These are phyloP conservation scores for Dicyrtomina minuta DNA, from an alignment of 2,888 invertebrate species.

Conservation along the genomic window DNA sequence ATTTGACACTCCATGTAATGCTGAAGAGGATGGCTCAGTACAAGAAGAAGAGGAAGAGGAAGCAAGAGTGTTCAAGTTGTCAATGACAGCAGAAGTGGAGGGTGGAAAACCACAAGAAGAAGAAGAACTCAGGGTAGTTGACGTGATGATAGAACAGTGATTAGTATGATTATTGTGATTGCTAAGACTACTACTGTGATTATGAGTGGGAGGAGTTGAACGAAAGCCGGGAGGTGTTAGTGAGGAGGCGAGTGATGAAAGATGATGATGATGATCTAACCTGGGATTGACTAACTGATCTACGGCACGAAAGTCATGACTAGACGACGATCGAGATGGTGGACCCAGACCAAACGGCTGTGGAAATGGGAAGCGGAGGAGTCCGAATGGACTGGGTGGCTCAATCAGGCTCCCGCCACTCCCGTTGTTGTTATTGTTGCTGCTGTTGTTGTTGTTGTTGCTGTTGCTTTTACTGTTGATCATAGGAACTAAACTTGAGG, in stretches of 20 bases:
- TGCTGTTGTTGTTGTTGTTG: too few species aligned
- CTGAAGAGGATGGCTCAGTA: conserved; percentile 59
- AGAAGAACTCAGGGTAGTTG: conserved; percentile 42
- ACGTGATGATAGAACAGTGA: conserved; percentile 33
- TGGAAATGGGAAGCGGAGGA: conserved; percentile 50
- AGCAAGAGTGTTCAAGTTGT: conserved; percentile 31
- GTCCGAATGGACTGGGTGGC: conserved; percentile 43
- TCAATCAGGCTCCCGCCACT: conserved; percentile 30
- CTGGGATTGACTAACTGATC: conserved; percentile 52
- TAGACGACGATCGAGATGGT: conserved; percentile 45
- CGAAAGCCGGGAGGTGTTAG: conserved; percentile 25
- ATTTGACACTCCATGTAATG: conserved; percentile 36
- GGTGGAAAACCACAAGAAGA: conserved; percentile 37
- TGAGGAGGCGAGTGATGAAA: conserved; percentile 29
- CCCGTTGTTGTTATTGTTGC: not conserved
- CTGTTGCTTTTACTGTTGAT: conserved; percentile 3
- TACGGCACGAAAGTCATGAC: conserved; percentile 54
- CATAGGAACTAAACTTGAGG: conserved; percentile 33
- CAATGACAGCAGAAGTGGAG: conserved; percentile 24
- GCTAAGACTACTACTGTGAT: conserved; percentile 9
- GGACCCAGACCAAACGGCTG: conserved; percentile 50
- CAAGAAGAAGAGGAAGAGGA: conserved; percentile 51
- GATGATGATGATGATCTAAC: conserved; percentile 37
- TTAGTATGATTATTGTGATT: conserved; percentile 16
- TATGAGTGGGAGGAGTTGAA: conserved; percentile 20